These are phyloP conservation scores for Orthonyx spaldingii DNA, from an alignment of 2,113 vertebrate species.

Conservation along the genomic window DNA sequence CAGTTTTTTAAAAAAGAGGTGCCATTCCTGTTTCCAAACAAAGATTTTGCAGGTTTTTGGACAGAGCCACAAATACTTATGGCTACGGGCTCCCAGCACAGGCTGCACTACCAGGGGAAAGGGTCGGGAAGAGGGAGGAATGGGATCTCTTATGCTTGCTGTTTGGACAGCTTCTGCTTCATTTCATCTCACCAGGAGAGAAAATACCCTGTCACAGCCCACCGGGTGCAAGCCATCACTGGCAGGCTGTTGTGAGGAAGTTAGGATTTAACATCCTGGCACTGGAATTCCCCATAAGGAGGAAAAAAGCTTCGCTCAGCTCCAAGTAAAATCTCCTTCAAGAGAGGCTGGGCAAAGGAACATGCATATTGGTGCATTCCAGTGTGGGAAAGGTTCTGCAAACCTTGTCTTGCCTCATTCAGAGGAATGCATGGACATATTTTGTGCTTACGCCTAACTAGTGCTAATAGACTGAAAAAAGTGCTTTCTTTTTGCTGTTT, in stretches of 20 bases:
- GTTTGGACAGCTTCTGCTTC: neutral
- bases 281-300: neutral
- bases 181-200: neutral
- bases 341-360: neutral
- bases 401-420: neutral
- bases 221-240: neutral
- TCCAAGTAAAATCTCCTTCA: neutral
- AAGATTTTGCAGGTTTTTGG: neutral
- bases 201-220: neutral
- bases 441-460: accelerated
- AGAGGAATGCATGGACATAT: neutral
- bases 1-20: neutral
- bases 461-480: neutral
- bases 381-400: neutral
- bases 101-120: accelerated
- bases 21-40: neutral
- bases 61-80: neutral
- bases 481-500: neutral
- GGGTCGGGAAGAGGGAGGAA: accelerated
- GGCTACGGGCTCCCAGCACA: neutral
- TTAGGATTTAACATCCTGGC: neutral
- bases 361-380: accelerated
- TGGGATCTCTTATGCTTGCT: accelerated
- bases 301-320: neutral
- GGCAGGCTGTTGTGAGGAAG: neutral